Conservation (phyloP, 2,888 invertebrate species). For the Acrobasis suavella region DNA sequence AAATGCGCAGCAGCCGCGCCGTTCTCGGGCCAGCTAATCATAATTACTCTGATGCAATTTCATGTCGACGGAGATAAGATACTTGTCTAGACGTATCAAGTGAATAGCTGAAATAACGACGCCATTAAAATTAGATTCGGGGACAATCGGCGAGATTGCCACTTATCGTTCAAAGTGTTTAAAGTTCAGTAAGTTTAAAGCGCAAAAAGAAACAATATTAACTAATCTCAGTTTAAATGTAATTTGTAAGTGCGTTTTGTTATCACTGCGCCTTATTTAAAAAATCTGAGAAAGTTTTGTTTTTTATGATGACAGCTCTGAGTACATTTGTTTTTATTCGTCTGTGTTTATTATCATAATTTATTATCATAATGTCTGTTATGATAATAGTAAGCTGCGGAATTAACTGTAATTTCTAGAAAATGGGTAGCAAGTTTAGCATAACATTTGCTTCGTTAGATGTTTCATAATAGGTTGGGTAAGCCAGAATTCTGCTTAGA, state of each 20-base stretch:
- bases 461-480: neutral
- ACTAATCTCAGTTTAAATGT: constrained; percentile 7
- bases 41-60: constrained; percentile 55
- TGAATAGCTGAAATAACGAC: constrained; percentile 10
- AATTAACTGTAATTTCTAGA: neutral
- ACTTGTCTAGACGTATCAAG: constrained; percentile 32
- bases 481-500: too few relatives aligned
- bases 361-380: neutral
- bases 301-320: neutral
- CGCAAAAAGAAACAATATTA: constrained; percentile 5
- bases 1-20: neutral
- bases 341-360: neutral
- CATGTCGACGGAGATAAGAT: constrained; percentile 44
- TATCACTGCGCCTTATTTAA: constrained; percentile 9
- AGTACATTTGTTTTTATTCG: neutral
- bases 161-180: constrained; percentile 2
- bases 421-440: neutral
- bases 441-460: neutral
- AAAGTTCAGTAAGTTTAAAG: constrained; percentile 4
- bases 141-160: constrained; percentile 12
- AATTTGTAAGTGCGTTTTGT: constrained; percentile 13
- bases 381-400: neutral
- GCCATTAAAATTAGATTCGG: constrained; percentile 14
- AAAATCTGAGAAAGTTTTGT: constrained; percentile 1
- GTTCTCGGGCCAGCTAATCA: constrained; percentile 19